Evolutionary conservation across 2,888 invertebrate species (phyloP).

Genomic region (Temnothorax rugatulus): DNA sequence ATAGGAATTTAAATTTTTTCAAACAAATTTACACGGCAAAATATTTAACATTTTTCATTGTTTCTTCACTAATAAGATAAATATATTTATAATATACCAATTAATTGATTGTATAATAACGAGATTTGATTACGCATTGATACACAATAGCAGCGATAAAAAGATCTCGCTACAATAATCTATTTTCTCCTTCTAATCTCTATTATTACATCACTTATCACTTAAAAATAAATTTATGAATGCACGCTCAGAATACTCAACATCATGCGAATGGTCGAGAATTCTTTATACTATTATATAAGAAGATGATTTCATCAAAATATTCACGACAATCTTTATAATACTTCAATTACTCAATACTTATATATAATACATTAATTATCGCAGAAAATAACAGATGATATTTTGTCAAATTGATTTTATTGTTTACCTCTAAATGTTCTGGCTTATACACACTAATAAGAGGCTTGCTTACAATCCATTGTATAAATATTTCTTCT

Average conservation of each 20-base stretch:
- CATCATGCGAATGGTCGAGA: not conserved
- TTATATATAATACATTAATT: not conserved
- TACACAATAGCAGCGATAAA: not conserved
- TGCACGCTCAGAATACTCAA: not conserved
- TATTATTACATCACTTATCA: not conserved
- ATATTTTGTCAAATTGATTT: not conserved
- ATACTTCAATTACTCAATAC: no score
- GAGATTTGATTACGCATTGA: not conserved
- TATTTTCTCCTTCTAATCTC: not conserved
- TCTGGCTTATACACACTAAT: slow-evolving; percentile 75
- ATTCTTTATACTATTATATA: not conserved
- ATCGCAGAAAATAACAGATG: not conserved
- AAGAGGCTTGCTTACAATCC: slow-evolving; percentile 69
- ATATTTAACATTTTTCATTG: not conserved
- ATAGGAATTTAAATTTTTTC: not conserved
- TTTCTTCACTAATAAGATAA: not conserved
- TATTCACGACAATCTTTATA: not conserved
- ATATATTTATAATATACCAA: not conserved
- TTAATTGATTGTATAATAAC: not conserved
- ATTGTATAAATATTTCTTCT: slow-evolving; percentile 71
- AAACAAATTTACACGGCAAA: not conserved
- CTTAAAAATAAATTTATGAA: not conserved
- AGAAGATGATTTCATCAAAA: not conserved
- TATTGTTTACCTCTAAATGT: slow-evolving; percentile 74
- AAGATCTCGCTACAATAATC: not conserved